Evolutionary conservation across 2,797 vertebrate genomes (phyloP), one percentile per base, ranked within the genome.

Genomic region (Jordanella pulchra): DNA sequence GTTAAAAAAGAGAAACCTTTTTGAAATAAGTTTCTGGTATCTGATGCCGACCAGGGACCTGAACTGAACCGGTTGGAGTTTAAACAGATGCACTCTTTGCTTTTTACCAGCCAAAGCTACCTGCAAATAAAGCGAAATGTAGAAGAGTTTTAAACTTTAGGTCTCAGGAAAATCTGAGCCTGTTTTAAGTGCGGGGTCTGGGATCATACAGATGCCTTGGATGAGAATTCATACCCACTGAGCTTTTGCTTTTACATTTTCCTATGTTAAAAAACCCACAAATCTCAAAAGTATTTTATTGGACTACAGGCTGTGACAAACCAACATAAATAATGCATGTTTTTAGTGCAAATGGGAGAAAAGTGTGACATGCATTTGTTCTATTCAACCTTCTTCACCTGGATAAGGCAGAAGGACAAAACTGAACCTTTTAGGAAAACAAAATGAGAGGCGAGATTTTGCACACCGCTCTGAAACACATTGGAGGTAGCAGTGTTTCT

Each of bases 1-100:
- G 60, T 80, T 58, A 74, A 81, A 80, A 48, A 25, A 51, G 25
- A 35, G 25, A n/a, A 55, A 69, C 3, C n/a, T 45, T 32, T 44
- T 69, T 55, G 79, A 79, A 79, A 84, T 83, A 80, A 69, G 68
- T 69, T 72, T 17, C 77, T 82, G 64, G 50, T 42, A 21, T 81
- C 50, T 84, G 71, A 75, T 3, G 54, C 55, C 71, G 44, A 79
- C 48, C 23, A 48, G 48, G 65, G 50, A 64, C 63, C 70, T 73
- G 44, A 27, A 39, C 77, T 23, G 7, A 39, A 72, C 58, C 64
- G 55, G 3, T 68, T 77, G 53, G 50, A 48, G 54, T 44, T 55
- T 27, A 67, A 68, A 55, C n/a, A 9, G 61, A 64, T 47, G 53
- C 50, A 69, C 44, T 44, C 60, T 45, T 63, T 47, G 42, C 27